Conservation (phyloP, 92 coral and sea anemone genomes). For the Pocillopora meandrina region DNA sequence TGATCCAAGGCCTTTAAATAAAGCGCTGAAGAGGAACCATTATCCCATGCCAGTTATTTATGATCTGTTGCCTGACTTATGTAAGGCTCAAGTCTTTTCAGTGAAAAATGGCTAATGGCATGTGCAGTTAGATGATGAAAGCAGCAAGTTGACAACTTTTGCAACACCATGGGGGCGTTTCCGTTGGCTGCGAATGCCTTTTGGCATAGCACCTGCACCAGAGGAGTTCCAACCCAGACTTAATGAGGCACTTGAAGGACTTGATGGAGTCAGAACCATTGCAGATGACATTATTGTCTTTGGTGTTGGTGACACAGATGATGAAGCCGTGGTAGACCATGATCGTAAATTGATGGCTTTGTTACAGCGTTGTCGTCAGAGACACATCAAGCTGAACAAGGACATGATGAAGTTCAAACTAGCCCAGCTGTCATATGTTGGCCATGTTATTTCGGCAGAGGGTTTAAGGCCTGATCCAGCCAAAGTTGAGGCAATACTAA, state of each 20-base stretch:
- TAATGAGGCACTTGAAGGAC: slow-evolving; percentile 4
- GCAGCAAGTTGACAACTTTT: slow-evolving; percentile 16
- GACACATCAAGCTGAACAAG: slow-evolving; percentile 37
- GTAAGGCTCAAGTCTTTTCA: slow-evolving; percentile 29
- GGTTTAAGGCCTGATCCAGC: slow-evolving; percentile 57
- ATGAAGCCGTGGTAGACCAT: slow-evolving; percentile 20
- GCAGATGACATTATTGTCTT: slow-evolving; percentile 41
- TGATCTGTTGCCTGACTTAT: slow-evolving; percentile 32
- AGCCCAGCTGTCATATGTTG: slow-evolving; percentile 46
- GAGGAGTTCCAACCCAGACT: slow-evolving; percentile 29
- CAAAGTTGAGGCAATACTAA: slow-evolving; percentile 39
- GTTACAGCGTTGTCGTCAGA: slow-evolving; percentile 7
- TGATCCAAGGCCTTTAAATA: too few species aligned
- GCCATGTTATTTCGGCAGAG: slow-evolving; percentile 37
- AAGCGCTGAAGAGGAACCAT: background rate
- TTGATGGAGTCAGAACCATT: slow-evolving; percentile 33
- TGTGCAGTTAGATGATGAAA: slow-evolving; percentile 21
- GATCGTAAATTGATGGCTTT: slow-evolving; percentile 19
- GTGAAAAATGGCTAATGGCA: slow-evolving; percentile 38
- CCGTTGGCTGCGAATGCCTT: slow-evolving; percentile 17
- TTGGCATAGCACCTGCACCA: slow-evolving; percentile 23
- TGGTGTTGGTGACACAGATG: slow-evolving; percentile 23
- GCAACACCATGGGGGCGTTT: background rate
- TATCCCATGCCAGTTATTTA: slow-evolving; percentile 35
- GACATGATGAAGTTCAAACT: slow-evolving; percentile 37